Percentiles rank a stretch among this genome's conserved stretches.
These are phyloP conservation scores for Melanostoma mellinum DNA, from an alignment of 2,888 invertebrate species.

Conservation along the genomic window DNA sequence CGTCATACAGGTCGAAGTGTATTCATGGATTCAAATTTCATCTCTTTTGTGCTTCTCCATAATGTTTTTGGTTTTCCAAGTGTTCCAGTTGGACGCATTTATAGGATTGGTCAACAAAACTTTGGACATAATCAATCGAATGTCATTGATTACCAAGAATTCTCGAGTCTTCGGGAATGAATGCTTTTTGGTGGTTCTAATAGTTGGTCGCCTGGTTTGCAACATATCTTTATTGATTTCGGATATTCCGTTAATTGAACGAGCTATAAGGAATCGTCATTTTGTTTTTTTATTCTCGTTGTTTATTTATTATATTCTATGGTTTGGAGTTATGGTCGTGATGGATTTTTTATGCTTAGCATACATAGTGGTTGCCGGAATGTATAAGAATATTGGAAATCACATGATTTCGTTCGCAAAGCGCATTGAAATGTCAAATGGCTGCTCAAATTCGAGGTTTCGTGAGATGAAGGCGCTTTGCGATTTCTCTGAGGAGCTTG, in stretches of 20 bases:
- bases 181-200: conserved; percentile 2
- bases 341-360: conserved; percentile 43
- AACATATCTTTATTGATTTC: background rate
- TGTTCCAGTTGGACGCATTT: conserved; percentile 10
- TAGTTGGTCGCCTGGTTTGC: background rate
- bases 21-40: background rate
- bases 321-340: conserved; percentile 28
- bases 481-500: conserved; percentile 77
- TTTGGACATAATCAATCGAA: conserved; percentile 24
- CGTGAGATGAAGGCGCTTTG: conserved; percentile 76
- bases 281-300: background rate
- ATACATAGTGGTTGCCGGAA: conserved; percentile 24
- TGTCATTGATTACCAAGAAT: conserved; percentile 14
- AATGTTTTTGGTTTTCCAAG: conserved; percentile 17
- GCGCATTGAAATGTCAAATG: conserved; percentile 11
- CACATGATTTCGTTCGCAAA: conserved; percentile 30
- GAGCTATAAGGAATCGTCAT: background rate
- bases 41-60: background rate
- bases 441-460: conserved; percentile 40
- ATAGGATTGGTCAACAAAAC: conserved; percentile 20
- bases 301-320: conserved; percentile 33
- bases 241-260: background rate
- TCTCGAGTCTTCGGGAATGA: conserved; percentile 25
- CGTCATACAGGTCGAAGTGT: background rate
- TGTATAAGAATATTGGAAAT: conserved; percentile 47